phyloP scores from a whole-genome alignment of 64 coral and sea anemone species.

The Astreopora myriophthalma region DNA sequence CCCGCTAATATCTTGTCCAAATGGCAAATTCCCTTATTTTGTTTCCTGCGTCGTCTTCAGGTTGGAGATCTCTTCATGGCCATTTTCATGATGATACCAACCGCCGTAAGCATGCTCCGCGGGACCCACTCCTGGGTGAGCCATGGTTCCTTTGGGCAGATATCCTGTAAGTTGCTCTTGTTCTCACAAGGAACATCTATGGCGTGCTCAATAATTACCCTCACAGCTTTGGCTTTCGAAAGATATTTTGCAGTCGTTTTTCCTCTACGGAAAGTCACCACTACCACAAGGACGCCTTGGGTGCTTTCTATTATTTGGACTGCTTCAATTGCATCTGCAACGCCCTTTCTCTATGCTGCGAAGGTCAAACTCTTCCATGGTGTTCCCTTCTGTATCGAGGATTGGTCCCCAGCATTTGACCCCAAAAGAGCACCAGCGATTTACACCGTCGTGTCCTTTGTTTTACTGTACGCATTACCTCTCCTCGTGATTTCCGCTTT shows the following conservation, averaged over 20 bases:
- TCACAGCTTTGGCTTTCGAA: constrained; percentile 54
- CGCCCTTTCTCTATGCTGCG: constrained; percentile 25
- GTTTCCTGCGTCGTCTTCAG: not conserved
- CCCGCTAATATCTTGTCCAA: too few species aligned
- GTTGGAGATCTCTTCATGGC: constrained; percentile 63
- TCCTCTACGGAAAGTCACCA: constrained; percentile 17
- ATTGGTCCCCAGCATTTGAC: constrained; percentile 47
- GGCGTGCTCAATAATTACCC: constrained; percentile 63
- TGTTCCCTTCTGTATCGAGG: constrained; percentile 21
- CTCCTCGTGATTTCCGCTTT: constrained; percentile 27
- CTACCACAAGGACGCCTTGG: constrained; percentile 5
- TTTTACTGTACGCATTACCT: constrained; percentile 50
- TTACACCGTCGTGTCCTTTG: constrained; percentile 55
- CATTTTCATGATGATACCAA: constrained; percentile 22
- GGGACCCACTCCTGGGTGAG: not conserved
- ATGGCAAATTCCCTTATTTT: not conserved
- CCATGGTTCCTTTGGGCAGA: constrained; percentile 11
- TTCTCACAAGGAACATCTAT: constrained; percentile 42
- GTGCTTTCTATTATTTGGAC: constrained; percentile 9
- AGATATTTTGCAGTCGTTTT: constrained; percentile 58
- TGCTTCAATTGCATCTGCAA: not conserved
- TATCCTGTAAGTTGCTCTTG: constrained; percentile 35
- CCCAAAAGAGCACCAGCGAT: not conserved
- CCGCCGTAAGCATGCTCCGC: not conserved
- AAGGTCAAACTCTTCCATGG: not conserved